Percentiles rank a stretch among this genome's conserved stretches.
Conservation (phyloP, 2,797 vertebrate species). For the Petrocephalus sullivani region DNA sequence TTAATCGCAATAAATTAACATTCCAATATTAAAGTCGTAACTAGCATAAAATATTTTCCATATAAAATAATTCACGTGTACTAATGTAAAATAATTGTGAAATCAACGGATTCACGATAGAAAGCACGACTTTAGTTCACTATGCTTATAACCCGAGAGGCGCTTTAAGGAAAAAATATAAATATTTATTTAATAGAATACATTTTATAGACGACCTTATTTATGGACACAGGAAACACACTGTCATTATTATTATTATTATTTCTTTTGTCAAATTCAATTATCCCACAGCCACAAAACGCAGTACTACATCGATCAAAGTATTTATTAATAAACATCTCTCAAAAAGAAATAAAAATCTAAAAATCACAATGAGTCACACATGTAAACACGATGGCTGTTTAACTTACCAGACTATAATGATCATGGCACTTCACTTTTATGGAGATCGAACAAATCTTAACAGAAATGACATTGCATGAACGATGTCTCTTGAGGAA, state of each 20-base stretch:
- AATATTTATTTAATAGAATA: neutral
- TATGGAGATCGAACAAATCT: neutral
- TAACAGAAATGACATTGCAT: slow-evolving; percentile 1
- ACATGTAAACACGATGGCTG: neutral
- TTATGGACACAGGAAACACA: neutral
- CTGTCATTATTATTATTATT: neutral
- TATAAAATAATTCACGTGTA: neutral
- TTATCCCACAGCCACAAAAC: neutral
- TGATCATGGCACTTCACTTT: neutral
- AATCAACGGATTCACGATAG: neutral
- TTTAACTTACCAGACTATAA: neutral
- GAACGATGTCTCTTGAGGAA: neutral
- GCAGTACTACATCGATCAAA: neutral
- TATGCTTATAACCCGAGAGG: neutral
- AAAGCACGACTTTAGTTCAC: neutral
- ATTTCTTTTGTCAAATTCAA: neutral
- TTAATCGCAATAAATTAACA: neutral
- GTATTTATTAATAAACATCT: neutral
- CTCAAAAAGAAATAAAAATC: neutral
- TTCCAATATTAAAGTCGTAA: neutral
- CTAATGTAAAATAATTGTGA: neutral
- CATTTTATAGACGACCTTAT: neutral
- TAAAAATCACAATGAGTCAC: neutral
- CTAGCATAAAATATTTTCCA: neutral
- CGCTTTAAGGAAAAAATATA: neutral